Conservation (phyloP, 2,113 vertebrate species). For the Bos indicus region DNA sequence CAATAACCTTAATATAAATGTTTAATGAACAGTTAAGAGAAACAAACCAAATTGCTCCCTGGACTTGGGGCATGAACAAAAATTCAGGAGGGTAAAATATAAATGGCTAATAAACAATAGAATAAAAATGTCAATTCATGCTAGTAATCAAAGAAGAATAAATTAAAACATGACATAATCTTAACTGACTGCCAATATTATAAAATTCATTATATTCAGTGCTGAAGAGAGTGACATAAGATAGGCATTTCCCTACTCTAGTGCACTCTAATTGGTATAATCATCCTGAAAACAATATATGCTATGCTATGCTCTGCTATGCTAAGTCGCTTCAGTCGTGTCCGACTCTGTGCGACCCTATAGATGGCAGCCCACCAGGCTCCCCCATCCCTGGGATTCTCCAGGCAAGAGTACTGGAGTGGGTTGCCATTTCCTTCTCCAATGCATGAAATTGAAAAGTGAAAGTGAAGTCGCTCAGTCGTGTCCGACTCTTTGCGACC, state of each 20-base stretch:
- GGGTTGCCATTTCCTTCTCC: too few relatives aligned
- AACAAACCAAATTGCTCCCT: not conserved
- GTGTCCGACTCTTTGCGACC: too few relatives aligned
- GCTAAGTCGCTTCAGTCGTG: too few relatives aligned
- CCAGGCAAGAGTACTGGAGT: too few relatives aligned
- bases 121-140: not conserved
- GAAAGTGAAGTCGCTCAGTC: too few relatives aligned
- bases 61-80: not conserved
- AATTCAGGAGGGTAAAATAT: slow-evolving; percentile 25
- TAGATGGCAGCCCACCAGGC: too few relatives aligned
- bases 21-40: not conserved
- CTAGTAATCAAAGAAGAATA: not conserved
- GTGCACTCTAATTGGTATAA: too few relatives aligned
- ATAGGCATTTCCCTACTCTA: not conserved
- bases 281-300: not conserved
- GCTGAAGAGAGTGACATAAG: not conserved
- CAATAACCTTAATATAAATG: not conserved
- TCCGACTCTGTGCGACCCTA: too few relatives aligned
- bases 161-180: not conserved
- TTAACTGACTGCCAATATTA: not conserved
- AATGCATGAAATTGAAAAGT: too few relatives aligned
- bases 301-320: too few relatives aligned
- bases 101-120: not conserved
- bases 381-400: too few relatives aligned
- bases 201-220: not conserved